Percentiles rank a stretch among this genome's conserved stretches.
These are phyloP conservation scores for Nyctibius bracteatus DNA, from an alignment of 2,113 vertebrate species.

Conservation along the genomic window DNA sequence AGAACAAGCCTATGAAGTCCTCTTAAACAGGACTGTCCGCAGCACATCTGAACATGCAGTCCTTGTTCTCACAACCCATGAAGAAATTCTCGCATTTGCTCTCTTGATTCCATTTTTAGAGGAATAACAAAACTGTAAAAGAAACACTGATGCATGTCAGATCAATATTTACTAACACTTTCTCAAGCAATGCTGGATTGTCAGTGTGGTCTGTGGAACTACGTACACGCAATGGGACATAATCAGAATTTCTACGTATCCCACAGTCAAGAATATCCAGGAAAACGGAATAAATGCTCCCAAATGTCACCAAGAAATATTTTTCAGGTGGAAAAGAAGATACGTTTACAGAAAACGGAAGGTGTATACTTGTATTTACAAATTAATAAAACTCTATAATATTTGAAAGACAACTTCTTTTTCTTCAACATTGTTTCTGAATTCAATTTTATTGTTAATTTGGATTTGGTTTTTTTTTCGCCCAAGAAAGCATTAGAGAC, in stretches of 20 bases:
- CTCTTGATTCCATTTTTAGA: neutral
- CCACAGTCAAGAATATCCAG: neutral
- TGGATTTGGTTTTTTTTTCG: fast-evolving
- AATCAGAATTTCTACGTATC: neutral
- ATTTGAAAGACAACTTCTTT: neutral
- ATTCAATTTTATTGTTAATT: neutral
- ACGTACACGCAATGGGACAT: no score
- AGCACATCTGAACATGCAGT: neutral
- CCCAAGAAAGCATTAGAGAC: neutral
- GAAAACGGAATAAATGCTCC: neutral
- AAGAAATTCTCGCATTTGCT: neutral
- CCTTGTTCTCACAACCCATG: neutral
- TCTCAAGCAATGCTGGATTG: neutral
- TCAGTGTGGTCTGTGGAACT: neutral
- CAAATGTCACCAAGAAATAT: neutral
- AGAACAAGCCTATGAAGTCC: neutral
- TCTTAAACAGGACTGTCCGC: neutral
- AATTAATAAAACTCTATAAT: neutral
- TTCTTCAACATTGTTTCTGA: neutral
- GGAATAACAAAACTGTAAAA: neutral
- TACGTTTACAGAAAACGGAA: neutral
- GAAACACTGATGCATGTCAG: neutral
- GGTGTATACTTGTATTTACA: neutral
- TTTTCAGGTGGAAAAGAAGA: neutral
- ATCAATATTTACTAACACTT: neutral